Percentiles rank a stretch among this genome's conserved stretches.
Evolutionary conservation across 1,140 invertebrate species (phyloP).

Genomic region (Drosophila asahinai): DNA sequence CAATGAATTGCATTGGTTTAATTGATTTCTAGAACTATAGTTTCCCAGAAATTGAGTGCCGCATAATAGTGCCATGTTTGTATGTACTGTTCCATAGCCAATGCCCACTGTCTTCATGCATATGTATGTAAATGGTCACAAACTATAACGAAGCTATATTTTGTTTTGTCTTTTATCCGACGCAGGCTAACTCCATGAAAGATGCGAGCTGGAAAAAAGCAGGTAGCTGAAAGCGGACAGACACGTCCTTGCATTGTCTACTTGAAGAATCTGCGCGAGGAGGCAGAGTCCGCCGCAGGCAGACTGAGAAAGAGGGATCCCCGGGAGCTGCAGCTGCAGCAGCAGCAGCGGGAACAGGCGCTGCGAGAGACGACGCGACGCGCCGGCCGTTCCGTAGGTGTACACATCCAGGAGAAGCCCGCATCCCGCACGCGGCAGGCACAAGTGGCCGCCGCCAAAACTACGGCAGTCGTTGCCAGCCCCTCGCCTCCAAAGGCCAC

Average conservation of each 20-base stretch:
- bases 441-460: not conserved
- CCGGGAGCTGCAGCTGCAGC: constrained; percentile 15
- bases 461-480: not conserved
- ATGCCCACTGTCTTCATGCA: constrained; percentile 4
- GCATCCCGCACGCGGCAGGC: constrained; percentile 10
- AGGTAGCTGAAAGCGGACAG: constrained; percentile 61
- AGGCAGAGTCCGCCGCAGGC: constrained; percentile 5
- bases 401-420: constrained; percentile 3
- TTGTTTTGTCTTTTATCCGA: constrained; percentile 19
- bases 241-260: constrained; percentile 74
- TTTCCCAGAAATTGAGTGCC: too few relatives aligned
- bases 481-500: constrained; percentile 11
- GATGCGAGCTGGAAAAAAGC: constrained; percentile 76
- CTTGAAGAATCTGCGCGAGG: constrained; percentile 61
- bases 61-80: not conserved
- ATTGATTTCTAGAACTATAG: not conserved
- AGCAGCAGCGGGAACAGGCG: constrained; percentile 6
- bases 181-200: constrained; percentile 57
- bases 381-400: not conserved
- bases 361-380: constrained; percentile 10
- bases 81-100: not conserved
- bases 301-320: constrained; percentile 19
- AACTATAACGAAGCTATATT: constrained; percentile 11
- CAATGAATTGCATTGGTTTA: too few relatives aligned
- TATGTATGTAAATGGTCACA: constrained; percentile 4